These are phyloP conservation scores for Lamellibrachia luymesi DNA, from an alignment of 1,140 invertebrate species.

Conservation along the genomic window DNA sequence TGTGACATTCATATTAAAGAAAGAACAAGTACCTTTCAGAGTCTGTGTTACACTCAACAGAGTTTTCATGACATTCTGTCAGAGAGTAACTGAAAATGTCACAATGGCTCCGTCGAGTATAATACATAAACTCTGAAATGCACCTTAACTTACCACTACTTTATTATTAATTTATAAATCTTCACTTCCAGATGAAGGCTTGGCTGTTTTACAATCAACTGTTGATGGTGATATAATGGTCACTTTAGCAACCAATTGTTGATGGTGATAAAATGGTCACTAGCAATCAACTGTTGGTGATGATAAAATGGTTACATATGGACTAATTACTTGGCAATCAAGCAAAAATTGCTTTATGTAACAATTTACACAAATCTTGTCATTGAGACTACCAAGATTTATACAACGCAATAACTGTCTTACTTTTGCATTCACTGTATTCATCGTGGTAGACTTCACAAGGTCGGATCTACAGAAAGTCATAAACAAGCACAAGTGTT, in stretches of 20 bases:
- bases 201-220: too few species aligned
- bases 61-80: too few species aligned
- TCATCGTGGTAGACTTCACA: slow-evolving; percentile 76
- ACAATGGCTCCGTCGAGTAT: too few species aligned
- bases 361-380: slow-evolving; percentile 17
- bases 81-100: too few species aligned
- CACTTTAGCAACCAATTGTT: background rate
- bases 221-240: too few species aligned
- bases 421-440: slow-evolving; percentile 73
- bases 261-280: background rate
- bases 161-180: too few species aligned
- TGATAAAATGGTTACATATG: background rate
- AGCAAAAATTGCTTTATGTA: background rate
- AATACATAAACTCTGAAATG: too few species aligned
- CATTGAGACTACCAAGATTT: background rate
- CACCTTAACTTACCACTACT: too few species aligned
- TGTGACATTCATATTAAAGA: too few species aligned
- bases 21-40: too few species aligned
- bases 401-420: slow-evolving; percentile 16
- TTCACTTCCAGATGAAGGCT: too few species aligned
- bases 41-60: too few species aligned
- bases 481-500: background rate
- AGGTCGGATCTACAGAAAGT: slow-evolving; percentile 56
- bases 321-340: background rate
- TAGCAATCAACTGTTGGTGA: background rate